These are phyloP conservation scores for Threskiornis aethiopicus DNA, from an alignment of 2,797 vertebrate genomes.

Conservation along the genomic window DNA sequence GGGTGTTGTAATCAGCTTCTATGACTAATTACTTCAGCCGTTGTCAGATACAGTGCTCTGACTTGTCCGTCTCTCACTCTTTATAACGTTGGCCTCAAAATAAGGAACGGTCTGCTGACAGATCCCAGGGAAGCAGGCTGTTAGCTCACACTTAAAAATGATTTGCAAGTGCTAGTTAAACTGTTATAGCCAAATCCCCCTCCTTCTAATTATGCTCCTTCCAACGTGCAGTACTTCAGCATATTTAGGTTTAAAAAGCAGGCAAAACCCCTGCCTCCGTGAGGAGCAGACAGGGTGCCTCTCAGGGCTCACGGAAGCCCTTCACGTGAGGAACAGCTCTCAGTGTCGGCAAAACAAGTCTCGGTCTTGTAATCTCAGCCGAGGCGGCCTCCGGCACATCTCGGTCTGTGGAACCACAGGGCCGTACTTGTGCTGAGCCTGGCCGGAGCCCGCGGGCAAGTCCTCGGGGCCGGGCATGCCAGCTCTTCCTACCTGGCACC, in stretches of 20 bases:
- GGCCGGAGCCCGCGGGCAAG: accelerated
- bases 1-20: background rate
- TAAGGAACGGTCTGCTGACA: background rate
- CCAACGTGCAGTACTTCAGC: background rate
- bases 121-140: background rate
- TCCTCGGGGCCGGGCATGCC: accelerated
- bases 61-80: background rate
- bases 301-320: background rate
- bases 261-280: background rate
- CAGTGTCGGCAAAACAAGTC: background rate
- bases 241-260: background rate
- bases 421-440: background rate
- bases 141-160: background rate
- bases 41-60: background rate
- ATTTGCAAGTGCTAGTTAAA: constrained; percentile 10
- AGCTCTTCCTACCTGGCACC: background rate
- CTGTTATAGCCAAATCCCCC: background rate
- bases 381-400: background rate
- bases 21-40: background rate
- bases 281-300: background rate
- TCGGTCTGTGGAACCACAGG: accelerated
- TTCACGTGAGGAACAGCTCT: background rate
- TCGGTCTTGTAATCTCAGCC: background rate
- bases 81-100: background rate
- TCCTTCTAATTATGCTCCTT: background rate